Percentiles rank a stretch among this genome's conserved stretches.
Conservation (phyloP, 2,888 invertebrate genomes). For the Germaria angustata region DNA sequence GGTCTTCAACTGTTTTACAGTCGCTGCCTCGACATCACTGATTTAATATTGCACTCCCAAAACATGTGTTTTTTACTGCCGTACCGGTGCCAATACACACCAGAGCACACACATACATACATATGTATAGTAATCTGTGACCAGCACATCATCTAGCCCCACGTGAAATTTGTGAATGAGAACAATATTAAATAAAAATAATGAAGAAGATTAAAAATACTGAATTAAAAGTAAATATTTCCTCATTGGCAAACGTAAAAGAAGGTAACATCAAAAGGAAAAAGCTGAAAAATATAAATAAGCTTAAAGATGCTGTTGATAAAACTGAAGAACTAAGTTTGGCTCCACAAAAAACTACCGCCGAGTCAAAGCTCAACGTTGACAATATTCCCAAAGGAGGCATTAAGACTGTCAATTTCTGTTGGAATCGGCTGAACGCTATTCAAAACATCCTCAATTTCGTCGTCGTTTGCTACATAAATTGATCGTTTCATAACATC, state of each 20-base stretch:
- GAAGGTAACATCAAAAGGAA: constrained; percentile 55
- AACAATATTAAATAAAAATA: constrained; percentile 21
- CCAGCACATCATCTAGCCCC: not conserved
- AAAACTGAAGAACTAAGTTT: not conserved
- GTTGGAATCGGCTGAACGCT: constrained; percentile 77
- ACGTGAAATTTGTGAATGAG: constrained; percentile 43
- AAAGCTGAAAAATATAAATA: constrained; percentile 55
- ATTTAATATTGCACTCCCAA: not conserved
- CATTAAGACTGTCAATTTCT: constrained; percentile 68
- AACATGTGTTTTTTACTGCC: not conserved
- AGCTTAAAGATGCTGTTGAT: constrained; percentile 48
- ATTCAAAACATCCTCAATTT: constrained; percentile 76
- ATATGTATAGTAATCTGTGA: not conserved
- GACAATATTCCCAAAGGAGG: constrained; percentile 65
- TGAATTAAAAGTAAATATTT: constrained; percentile 42
- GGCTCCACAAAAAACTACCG: not conserved
- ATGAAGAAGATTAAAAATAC: constrained; percentile 54
- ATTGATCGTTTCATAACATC: constrained; percentile 76
- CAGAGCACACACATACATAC: not conserved
- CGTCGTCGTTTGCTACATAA: constrained; percentile 71
- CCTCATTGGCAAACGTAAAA: constrained; percentile 7
- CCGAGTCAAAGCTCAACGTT: not conserved
- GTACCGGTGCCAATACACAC: too few relatives aligned
- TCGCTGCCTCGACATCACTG: not conserved
- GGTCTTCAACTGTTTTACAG: not conserved